phyloP scores from a whole-genome alignment of 1,140 invertebrate genomes.

The Watersipora subatra region DNA sequence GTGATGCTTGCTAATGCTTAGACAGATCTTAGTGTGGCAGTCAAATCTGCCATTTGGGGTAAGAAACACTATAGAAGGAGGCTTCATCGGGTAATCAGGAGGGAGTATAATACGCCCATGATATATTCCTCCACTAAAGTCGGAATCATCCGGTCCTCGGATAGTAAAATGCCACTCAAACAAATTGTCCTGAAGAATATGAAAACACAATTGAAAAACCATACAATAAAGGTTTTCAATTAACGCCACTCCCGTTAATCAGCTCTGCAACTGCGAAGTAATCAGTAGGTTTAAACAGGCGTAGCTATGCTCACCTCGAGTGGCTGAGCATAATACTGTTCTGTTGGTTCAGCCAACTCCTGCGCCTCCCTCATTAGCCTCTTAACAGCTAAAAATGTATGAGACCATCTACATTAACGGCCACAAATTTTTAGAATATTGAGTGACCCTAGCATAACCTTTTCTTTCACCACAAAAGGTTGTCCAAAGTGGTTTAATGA shows the following conservation, averaged over 20 bases:
- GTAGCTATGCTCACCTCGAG: conserved; percentile 58
- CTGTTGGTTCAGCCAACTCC: conserved; percentile 68
- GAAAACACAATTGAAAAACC: too few relatives aligned
- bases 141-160: conserved; percentile 66
- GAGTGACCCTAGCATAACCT: neutral
- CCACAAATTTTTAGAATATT: neutral
- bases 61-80: conserved; percentile 81
- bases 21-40: conserved; percentile 83
- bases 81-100: conserved; percentile 93
- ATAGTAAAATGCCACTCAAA: conserved; percentile 98
- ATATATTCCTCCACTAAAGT: conserved; percentile 78
- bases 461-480: neutral
- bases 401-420: neutral
- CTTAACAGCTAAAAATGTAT: conserved; percentile 56
- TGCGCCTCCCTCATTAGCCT: conserved; percentile 80
- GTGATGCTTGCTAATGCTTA: conserved; percentile 92
- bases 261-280: too few relatives aligned
- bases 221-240: too few relatives aligned
- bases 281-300: too few relatives aligned
- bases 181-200: conserved; percentile 58
- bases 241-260: too few relatives aligned
- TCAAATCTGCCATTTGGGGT: conserved; percentile 92
- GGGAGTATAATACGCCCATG: conserved; percentile 75
- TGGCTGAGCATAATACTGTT: conserved; percentile 78
- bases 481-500: neutral